A percentile compares a stretch with the other conserved stretches of the same genome.
phyloP scores from a whole-genome alignment of 2,797 vertebrate genomes.

The Adrianichthys oophorus region DNA sequence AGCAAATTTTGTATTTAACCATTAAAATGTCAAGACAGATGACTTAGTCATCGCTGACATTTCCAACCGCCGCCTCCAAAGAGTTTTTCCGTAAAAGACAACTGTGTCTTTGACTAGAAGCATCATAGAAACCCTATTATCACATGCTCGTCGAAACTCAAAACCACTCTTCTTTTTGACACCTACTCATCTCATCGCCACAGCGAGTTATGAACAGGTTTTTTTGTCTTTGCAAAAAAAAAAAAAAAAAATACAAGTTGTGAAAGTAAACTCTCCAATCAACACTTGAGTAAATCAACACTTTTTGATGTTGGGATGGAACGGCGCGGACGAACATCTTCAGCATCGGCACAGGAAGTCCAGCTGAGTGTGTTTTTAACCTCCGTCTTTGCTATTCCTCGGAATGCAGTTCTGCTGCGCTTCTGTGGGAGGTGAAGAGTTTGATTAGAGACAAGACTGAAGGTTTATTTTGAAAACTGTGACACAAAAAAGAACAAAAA shows the following conservation, averaged over 20 bases:
- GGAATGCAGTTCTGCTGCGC: not conserved
- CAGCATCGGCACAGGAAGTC: conserved; percentile 11
- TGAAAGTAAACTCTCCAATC: conserved; percentile 40
- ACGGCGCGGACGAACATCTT: conserved; percentile 19
- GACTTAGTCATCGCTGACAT: conserved; percentile 1
- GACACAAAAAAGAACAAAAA: too few species aligned
- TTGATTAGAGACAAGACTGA: too few species aligned
- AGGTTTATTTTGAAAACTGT: too few species aligned
- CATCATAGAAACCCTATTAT: conserved; percentile 2
- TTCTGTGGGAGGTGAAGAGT: too few species aligned
- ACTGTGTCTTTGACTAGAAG: not conserved
- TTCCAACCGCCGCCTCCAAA: conserved; percentile 2
- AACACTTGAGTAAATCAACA: conserved; percentile 46
- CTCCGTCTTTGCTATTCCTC: not conserved
- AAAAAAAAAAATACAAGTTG: conserved; percentile 6
- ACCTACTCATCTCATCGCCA: conserved; percentile 11
- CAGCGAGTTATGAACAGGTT: conserved; percentile 7
- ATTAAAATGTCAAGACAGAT: too few species aligned
- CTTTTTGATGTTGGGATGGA: conserved; percentile 6
- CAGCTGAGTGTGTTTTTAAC: conserved; percentile 7
- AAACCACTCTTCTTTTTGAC: not conserved
- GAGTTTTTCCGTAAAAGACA: not conserved
- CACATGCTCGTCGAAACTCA: not conserved
- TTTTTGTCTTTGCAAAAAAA: too few species aligned
- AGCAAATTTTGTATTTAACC: too few species aligned